These are phyloP conservation scores for Zosterops lateralis DNA, from an alignment of 2,113 vertebrate species.

Conservation along the genomic window DNA sequence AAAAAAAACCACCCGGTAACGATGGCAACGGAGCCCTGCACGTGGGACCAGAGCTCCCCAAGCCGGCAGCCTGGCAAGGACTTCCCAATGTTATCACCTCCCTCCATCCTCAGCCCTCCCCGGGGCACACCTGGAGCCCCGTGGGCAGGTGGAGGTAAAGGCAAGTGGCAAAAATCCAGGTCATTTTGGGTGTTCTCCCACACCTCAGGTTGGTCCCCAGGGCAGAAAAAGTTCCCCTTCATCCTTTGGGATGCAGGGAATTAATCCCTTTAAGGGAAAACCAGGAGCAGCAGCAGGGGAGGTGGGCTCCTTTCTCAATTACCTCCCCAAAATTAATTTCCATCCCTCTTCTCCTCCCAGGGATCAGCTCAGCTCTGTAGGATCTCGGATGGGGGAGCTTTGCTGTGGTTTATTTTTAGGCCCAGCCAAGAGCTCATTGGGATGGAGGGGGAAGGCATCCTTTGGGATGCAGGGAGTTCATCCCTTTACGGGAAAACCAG, in stretches of 20 bases:
- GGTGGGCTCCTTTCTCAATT: background rate
- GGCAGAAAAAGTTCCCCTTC: background rate
- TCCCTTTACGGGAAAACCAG: background rate
- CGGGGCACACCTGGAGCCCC: background rate
- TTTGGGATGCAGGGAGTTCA: background rate
- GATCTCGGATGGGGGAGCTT: too few species aligned
- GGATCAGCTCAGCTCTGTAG: too few species aligned
- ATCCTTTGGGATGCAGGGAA: background rate
- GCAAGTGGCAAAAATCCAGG: background rate
- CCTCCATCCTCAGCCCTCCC: background rate
- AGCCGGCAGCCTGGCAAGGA: conserved; percentile 15
- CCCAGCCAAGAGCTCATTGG: too few species aligned
- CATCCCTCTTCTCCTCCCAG: too few species aligned
- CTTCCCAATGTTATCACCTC: conserved; percentile 44
- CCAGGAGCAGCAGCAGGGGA: background rate
- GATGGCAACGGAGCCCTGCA: conserved; percentile 32
- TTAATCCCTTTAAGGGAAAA: background rate
- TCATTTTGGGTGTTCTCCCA: background rate
- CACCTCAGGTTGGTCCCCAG: too few species aligned
- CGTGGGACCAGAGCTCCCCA: conserved; percentile 17
- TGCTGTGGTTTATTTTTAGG: too few species aligned
- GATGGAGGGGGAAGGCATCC: background rate
- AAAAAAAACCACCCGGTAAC: conserved; percentile 29
- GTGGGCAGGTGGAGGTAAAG: background rate
- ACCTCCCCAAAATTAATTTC: too few species aligned